Evolutionary conservation across 2,888 invertebrate genomes (phyloP), one percentile per base, ranked within the genome.

Genomic region (Stomorhina lunata): DNA sequence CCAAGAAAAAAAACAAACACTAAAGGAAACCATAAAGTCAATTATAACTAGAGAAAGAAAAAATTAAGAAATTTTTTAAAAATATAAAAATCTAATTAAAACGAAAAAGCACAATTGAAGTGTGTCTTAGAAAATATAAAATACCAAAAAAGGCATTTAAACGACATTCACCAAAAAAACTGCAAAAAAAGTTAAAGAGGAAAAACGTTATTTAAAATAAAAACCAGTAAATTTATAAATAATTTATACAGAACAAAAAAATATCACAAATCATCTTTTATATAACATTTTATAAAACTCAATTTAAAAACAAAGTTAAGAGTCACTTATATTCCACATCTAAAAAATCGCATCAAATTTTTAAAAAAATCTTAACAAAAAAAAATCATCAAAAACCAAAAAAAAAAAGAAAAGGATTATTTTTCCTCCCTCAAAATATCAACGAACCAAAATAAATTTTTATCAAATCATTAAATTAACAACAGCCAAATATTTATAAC

Each of bases 141-240:
- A 43, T 5, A 17, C 7, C 9, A 17, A n/a, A 68, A 69, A 61
- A 27, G 89, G 88, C 90, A 90, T 88, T 82, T 82, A 89, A 88
- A 90, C 89, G 91, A 90, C 90, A 91, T 91, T 91, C 91, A 91
- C 91, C 91, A 91, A 91, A 66, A 83, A 81, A 69, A 88, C 86
- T 86, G 86, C 85, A 86, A 87, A 83, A 86, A 81, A 17, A 50
- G 83, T 66, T 76, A 79, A 72, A 75, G 55, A 34, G 32, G 81
- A 50, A 79, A 69, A 68, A 68, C 25, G 63, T 72, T 79, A 80
- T 85, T 9, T n/a, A 53, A 20, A 66, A 78, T 32, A 75, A 79
- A 80, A 77, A 72, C 25, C 59, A 55, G 29, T 34, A 37, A 22
- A 22, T 9, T 20, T 48, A 45, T 48, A 32, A 29, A 22, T 45